phyloP scores from a whole-genome alignment of 2,113 vertebrate species.

The Elachura formosa region DNA sequence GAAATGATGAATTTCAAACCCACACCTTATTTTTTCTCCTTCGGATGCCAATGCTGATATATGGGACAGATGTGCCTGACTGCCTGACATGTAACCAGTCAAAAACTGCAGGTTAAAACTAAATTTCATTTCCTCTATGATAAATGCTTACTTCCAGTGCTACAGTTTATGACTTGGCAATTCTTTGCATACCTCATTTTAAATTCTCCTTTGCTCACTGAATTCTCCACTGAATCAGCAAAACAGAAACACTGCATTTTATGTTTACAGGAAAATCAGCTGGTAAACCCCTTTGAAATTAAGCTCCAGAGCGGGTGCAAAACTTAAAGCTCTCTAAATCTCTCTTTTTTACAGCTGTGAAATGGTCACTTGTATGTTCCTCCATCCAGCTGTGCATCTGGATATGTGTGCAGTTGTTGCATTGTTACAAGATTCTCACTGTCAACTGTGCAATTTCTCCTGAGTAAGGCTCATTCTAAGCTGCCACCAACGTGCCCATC shows the following conservation, averaged over 20 bases:
- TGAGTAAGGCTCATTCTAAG: background rate
- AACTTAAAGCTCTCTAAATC: background rate
- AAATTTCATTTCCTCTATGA: background rate
- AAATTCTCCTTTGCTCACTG: background rate
- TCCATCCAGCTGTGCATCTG: background rate
- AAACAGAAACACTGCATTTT: background rate
- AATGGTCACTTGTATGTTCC: background rate
- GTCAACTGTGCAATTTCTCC: background rate
- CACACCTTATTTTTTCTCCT: background rate
- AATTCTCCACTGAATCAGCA: background rate
- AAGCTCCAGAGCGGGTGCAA: background rate
- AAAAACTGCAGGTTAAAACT: background rate
- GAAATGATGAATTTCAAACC: background rate
- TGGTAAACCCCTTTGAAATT: background rate
- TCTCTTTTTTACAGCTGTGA: background rate
- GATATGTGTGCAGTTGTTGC: background rate
- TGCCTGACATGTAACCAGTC: background rate
- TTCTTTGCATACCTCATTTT: background rate
- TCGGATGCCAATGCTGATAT: background rate
- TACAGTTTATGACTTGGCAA: background rate
- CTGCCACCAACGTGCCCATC: background rate
- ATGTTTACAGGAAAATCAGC: background rate
- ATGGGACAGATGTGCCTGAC: background rate
- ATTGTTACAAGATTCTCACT: background rate
- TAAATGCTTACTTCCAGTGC: background rate